Evolutionary conservation across 1,140 invertebrate genomes (phyloP), one percentile per base, ranked within the genome.

Genomic region (Magallana gigas): DNA sequence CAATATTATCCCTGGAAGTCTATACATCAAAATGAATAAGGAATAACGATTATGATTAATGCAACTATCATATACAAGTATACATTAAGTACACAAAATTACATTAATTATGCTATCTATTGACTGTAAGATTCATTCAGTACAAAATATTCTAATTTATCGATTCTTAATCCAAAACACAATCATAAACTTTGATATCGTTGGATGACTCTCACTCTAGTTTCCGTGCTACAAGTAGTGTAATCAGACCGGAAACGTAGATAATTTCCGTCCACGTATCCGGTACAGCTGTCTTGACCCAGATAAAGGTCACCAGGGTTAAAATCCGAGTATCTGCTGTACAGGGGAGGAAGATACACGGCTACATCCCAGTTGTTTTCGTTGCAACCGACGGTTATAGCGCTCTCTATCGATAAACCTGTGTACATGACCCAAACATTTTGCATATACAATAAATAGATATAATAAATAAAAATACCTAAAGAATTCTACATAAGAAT

Each of bases 221-320:
- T 48, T 5, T 8, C 8, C n/a, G 86, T 87, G 60, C 29, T n/a
- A 57, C 86, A 87, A 3, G 58, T 18, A 9, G 58, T 82, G n/a
- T 87, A 87, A 29, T 83, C 81, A 0, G 60, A 57, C 29, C 48
- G 48, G 81, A 87, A 87, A 16, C 48, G 36, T 6, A 87, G 80
- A 29, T 83, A 87, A 36, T 83, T 80, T 14, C 86, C 86, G 29
- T 16, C 60, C 7, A 48, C 58, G 62, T 83, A 83, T 4, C 86
- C 86, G 14, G 86, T 83, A 23, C 86, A 87, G 11, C 58, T 68
- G 68, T 83, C 86, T 12, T 12, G 6, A 18, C 86, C 86, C 29
- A 87, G 23, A 58, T 87, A 87, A 9, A 87, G 16, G 82, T 87
- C 86, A 29, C 11, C 16, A 9, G 81, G 16, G 5, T 62, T 87